phyloP scores from a whole-genome alignment of 2,888 invertebrate species.

The Amphipoea lucens region DNA sequence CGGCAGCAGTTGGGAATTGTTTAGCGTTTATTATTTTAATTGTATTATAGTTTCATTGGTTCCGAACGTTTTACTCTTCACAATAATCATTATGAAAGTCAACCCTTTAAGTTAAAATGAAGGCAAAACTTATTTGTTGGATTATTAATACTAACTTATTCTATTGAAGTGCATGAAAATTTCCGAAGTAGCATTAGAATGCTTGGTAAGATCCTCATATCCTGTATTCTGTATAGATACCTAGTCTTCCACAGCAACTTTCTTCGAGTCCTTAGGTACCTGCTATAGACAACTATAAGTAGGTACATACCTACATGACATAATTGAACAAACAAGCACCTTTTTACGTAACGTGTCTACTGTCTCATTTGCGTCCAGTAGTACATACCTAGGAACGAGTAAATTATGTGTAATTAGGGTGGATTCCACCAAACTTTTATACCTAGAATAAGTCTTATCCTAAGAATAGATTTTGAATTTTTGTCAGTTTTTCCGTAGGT shows the following conservation, averaged over 20 bases:
- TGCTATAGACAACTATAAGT: not conserved
- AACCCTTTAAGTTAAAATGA: not conserved
- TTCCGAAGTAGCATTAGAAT: not conserved
- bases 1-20: not conserved
- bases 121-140: not conserved
- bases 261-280: not conserved
- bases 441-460: too few species aligned
- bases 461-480: too few species aligned
- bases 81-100: not conserved
- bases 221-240: not conserved
- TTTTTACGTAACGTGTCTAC: not conserved
- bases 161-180: not conserved
- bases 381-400: not conserved
- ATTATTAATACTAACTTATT: not conserved
- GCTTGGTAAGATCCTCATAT: not conserved
- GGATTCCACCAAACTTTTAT: too few species aligned
- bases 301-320: not conserved
- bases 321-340: not conserved
- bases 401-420: not conserved
- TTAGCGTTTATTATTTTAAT: conserved; percentile 11
- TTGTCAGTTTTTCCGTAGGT: too few species aligned
- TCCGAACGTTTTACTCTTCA: not conserved
- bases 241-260: too few species aligned
- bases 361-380: not conserved
- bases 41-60: conserved; percentile 4